Percentiles rank a stretch among this genome's conserved stretches.
These are phyloP conservation scores for Lepidotrigona ventralis DNA, from an alignment of 1,140 invertebrate genomes.

Conservation along the genomic window DNA sequence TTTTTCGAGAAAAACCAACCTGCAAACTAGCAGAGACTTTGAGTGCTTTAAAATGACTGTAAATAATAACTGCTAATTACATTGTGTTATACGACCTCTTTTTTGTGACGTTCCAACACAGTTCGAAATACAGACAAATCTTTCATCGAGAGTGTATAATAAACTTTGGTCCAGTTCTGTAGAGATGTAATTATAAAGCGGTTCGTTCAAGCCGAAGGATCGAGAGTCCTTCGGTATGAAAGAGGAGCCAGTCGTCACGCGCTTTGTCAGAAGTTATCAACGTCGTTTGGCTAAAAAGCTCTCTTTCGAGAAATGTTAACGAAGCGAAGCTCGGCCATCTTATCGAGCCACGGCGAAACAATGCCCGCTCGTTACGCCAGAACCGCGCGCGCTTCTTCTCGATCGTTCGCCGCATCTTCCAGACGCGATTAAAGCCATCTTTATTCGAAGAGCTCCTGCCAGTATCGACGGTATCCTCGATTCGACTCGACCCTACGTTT, in stretches of 20 bases:
- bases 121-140: too few species aligned
- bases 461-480: neutral
- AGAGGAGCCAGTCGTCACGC: neutral
- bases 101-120: too few species aligned
- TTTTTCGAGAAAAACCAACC: too few species aligned
- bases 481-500: conserved; percentile 1
- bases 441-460: neutral
- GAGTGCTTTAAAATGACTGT: too few species aligned
- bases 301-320: conserved; percentile 48
- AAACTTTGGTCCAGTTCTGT: too few species aligned
- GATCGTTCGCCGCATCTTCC: conserved; percentile 27
- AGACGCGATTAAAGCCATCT: conserved; percentile 40
- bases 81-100: too few species aligned
- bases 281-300: conserved; percentile 1
- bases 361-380: conserved; percentile 47
- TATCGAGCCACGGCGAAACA: conserved; percentile 48
- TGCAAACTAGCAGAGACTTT: too few species aligned
- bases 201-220: neutral
- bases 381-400: neutral
- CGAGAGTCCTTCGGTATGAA: neutral
- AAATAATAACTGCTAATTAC: too few species aligned
- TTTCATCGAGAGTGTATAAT: too few species aligned
- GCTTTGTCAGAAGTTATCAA: neutral
- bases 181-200: neutral
- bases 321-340: conserved; percentile 38